These are phyloP conservation scores for Actinia tenebrosa DNA, from an alignment of 64 coral and sea anemone species.

Conservation along the genomic window DNA sequence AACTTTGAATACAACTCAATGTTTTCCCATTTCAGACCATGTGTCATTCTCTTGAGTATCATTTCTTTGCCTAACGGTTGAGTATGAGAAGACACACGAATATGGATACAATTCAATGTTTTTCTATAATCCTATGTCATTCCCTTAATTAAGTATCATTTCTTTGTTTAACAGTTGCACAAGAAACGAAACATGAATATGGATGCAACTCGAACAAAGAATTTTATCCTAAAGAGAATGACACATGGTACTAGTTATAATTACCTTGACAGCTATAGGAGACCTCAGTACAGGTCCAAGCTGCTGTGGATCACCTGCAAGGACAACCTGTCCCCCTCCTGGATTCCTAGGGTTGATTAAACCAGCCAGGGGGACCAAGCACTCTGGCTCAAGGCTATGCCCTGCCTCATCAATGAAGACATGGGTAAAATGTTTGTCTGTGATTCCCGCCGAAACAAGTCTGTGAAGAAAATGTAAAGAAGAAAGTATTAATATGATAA, in stretches of 20 bases:
- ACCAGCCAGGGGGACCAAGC: slow-evolving; percentile 66
- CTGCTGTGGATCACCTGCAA: slow-evolving; percentile 76
- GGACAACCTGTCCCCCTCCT: slow-evolving; percentile 61
- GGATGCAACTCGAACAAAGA: neutral
- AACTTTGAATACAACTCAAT: no score
- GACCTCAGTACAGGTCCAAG: slow-evolving; percentile 74
- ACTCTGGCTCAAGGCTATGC: slow-evolving; percentile 64
- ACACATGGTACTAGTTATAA: neutral
- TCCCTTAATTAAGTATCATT: neutral
- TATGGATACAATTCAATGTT: no score
- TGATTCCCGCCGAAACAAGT: slow-evolving; percentile 49
- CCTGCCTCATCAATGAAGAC: slow-evolving; percentile 83
- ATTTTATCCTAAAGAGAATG: neutral
- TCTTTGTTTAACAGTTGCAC: neutral
- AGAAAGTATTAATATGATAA: no score
- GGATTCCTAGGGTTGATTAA: slow-evolving; percentile 44
- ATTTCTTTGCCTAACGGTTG: no score
- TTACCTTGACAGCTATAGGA: slow-evolving; percentile 69
- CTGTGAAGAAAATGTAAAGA: slow-evolving; percentile 16
- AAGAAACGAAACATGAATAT: neutral
- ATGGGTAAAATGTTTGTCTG: slow-evolving; percentile 62
- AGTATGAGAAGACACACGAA: no score
- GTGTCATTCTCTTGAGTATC: no score
- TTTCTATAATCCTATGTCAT: no score
- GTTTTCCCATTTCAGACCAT: no score